These are phyloP conservation scores for Danaus plexippus DNA, from an alignment of 1,140 invertebrate species.

Conservation along the genomic window DNA sequence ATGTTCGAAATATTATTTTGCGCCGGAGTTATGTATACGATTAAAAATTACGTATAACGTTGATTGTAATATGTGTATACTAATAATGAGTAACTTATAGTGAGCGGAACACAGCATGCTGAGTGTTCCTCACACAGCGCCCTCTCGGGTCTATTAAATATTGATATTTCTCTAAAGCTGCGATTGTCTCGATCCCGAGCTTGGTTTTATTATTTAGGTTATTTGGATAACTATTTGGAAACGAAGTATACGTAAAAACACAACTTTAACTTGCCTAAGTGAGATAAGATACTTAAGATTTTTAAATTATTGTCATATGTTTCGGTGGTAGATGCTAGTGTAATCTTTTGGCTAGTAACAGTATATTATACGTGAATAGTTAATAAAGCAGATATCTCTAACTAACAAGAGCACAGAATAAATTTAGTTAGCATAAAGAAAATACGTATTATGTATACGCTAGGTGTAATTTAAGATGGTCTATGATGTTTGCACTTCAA, in stretches of 20 bases:
- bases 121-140: constrained; percentile 24
- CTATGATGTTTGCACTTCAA: constrained; percentile 21
- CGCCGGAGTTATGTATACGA: constrained; percentile 70
- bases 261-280: constrained; percentile 70
- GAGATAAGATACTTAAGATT: constrained; percentile 65
- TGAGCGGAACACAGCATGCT: constrained; percentile 37
- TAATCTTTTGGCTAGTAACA: constrained; percentile 61
- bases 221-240: constrained; percentile 62
- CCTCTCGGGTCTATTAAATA: constrained; percentile 26
- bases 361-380: constrained; percentile 52
- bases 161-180: constrained; percentile 41
- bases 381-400: constrained; percentile 46
- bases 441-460: constrained; percentile 69
- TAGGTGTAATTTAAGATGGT: constrained; percentile 55
- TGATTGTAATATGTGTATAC: constrained; percentile 70
- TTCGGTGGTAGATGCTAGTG: constrained; percentile 66
- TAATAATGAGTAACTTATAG: constrained; percentile 48
- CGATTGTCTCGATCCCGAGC: constrained; percentile 45
- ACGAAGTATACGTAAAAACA: constrained; percentile 70
- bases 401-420: constrained; percentile 42
- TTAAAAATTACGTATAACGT: constrained; percentile 68
- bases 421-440: constrained; percentile 62
- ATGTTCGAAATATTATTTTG: constrained; percentile 52
- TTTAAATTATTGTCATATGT: constrained; percentile 69
- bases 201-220: constrained; percentile 65